Percentiles rank a stretch among this genome's conserved stretches.
Evolutionary conservation across 2,797 vertebrate species (phyloP).

Genomic region (Champsocephalus gunnari): DNA sequence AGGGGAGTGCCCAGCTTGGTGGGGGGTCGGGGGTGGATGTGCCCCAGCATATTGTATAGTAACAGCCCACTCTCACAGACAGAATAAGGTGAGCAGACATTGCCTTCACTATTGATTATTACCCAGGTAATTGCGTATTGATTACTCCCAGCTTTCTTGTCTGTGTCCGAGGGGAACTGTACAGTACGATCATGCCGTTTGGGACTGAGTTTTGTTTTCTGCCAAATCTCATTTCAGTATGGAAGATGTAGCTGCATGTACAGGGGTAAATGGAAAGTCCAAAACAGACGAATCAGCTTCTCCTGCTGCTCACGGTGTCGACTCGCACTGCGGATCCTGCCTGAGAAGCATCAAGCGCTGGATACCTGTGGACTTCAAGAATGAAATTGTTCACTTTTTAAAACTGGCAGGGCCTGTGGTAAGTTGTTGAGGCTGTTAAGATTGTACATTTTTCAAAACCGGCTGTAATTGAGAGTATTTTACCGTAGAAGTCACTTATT

Average conservation of each 20-base stretch:
- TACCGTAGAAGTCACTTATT: background rate
- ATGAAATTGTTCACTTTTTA: slow-evolving; percentile 70
- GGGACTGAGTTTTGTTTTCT: slow-evolving; percentile 49
- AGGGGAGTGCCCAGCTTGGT: slow-evolving; percentile 11
- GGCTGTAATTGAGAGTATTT: background rate
- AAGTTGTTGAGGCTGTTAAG: slow-evolving; percentile 25
- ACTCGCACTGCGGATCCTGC: slow-evolving; percentile 72
- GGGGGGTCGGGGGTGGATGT: slow-evolving; percentile 15
- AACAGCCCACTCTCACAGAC: slow-evolving; percentile 30
- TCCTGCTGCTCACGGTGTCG: slow-evolving; percentile 58
- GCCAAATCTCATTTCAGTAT: slow-evolving; percentile 55
- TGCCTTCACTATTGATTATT: slow-evolving; percentile 68
- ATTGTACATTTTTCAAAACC: background rate
- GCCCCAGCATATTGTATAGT: slow-evolving; percentile 9
- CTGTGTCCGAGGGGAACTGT: slow-evolving; percentile 44
- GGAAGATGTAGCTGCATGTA: slow-evolving; percentile 46
- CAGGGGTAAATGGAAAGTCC: slow-evolving; percentile 40
- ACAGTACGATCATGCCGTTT: slow-evolving; percentile 43
- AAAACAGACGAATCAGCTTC: slow-evolving; percentile 51
- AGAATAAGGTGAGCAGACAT: slow-evolving; percentile 23
- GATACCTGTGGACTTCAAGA: slow-evolving; percentile 71
- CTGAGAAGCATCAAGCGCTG: slow-evolving; percentile 50
- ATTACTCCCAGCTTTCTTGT: slow-evolving; percentile 50
- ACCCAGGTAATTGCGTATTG: slow-evolving; percentile 71
- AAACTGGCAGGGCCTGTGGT: slow-evolving; percentile 81